Conservation (phyloP, 23 tunicate genomes). For the Trididemnum nubilum region DNA sequence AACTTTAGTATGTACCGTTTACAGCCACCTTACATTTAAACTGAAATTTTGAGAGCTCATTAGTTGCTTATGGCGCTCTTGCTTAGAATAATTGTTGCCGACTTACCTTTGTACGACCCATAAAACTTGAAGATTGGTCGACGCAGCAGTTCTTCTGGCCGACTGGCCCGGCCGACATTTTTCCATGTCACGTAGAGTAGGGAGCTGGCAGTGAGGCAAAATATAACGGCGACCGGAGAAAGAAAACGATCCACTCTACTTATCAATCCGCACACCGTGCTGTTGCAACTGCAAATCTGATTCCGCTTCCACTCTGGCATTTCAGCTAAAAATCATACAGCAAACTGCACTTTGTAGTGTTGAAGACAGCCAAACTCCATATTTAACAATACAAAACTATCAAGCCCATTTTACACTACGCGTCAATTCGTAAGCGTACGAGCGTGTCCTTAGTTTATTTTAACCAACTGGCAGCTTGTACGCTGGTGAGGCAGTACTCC, state of each 20-base stretch:
- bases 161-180: not conserved
- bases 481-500: no score
- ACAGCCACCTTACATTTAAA: no score
- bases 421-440: no score
- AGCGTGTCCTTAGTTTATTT: no score
- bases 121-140: not conserved
- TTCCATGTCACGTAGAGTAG: not conserved
- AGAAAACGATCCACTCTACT: not conserved
- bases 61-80: no score
- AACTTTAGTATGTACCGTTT: no score
- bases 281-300: not conserved
- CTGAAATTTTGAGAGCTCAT: no score
- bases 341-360: not conserved
- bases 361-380: not conserved
- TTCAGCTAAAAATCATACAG: not conserved
- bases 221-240: not conserved
- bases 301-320: not conserved
- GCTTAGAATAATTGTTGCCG: no score
- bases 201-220: not conserved
- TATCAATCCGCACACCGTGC: not conserved
- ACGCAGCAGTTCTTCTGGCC: no score
- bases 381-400: no score
- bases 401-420: no score
- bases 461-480: no score
- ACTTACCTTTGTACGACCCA: constrained; percentile 13